Percentiles rank a stretch among this genome's conserved stretches.
These are phyloP conservation scores for Andricus grossulariae DNA, from an alignment of 1,140 invertebrate genomes.

Conservation along the genomic window DNA sequence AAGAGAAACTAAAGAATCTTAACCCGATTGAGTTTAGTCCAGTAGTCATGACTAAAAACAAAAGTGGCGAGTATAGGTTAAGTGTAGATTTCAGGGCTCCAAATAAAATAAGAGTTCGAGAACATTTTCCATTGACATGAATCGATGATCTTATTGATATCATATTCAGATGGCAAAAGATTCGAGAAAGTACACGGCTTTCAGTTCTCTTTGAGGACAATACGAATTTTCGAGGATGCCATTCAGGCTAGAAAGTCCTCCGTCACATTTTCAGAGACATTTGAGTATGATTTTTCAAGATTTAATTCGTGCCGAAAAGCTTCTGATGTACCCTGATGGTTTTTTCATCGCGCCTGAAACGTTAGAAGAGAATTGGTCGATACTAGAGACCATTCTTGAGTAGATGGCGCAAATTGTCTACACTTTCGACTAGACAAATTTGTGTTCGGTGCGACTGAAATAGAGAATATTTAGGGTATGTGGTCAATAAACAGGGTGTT, in stretches of 20 bases:
- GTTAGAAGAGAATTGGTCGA: not conserved
- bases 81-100: not conserved
- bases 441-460: not conserved
- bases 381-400: not conserved
- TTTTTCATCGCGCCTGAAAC: not conserved
- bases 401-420: not conserved
- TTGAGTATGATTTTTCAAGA: conserved; percentile 10
- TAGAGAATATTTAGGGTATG: conserved; percentile 32
- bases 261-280: conserved; percentile 26
- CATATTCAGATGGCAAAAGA: conserved; percentile 8
- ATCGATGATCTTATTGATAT: not conserved
- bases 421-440: conserved; percentile 21
- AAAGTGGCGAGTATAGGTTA: not conserved
- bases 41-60: not conserved
- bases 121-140: not conserved
- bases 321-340: conserved; percentile 22
- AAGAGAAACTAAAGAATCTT: too few species aligned
- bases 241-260: conserved; percentile 16
- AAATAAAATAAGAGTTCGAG: not conserved
- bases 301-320: not conserved
- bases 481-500: conserved; percentile 11
- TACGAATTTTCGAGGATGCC: conserved; percentile 20
- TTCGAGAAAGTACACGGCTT: conserved; percentile 32
- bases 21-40: not conserved
- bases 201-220: too few species aligned